phyloP scores from a whole-genome alignment of 2,888 invertebrate genomes.

The Nemapogon koenigi region DNA sequence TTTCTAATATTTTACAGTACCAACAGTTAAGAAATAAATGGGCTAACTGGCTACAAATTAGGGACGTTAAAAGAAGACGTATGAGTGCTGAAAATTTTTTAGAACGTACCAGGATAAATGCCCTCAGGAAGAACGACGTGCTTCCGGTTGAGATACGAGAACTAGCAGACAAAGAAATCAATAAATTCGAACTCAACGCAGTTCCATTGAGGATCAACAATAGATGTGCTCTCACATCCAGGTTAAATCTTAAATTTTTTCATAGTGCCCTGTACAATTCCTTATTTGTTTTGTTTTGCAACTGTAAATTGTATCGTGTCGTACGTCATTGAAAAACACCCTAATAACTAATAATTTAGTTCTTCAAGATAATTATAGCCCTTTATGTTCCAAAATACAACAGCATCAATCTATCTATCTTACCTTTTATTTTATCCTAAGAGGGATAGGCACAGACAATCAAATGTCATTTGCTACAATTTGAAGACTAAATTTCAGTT shows the following conservation, averaged over 20 bases:
- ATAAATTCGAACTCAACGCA: conserved; percentile 79
- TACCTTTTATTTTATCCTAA: too few relatives aligned
- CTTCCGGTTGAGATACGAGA: conserved; percentile 83
- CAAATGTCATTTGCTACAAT: too few relatives aligned
- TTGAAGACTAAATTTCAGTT: too few relatives aligned
- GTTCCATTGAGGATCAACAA: conserved; percentile 68
- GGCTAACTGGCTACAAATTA: conserved; percentile 83
- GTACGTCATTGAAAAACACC: too few relatives aligned
- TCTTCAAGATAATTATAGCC: too few relatives aligned
- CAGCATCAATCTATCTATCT: too few relatives aligned
- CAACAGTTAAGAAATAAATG: conserved; percentile 80
- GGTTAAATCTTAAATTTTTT: conserved; percentile 29
- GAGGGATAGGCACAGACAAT: too few relatives aligned
- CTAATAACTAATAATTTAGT: too few relatives aligned
- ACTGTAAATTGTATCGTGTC: too few relatives aligned
- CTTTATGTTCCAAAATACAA: too few relatives aligned
- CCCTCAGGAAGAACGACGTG: conserved; percentile 83
- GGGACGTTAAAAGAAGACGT: conserved; percentile 85
- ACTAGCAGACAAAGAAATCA: conserved; percentile 77
- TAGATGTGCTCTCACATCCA: conserved; percentile 89
- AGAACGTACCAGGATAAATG: conserved; percentile 80
- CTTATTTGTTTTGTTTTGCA: too few relatives aligned
- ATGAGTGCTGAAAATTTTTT: conserved; percentile 76
- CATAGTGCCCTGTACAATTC: too few relatives aligned
- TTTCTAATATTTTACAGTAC: conserved; percentile 45